phyloP scores from a whole-genome alignment of 2,888 invertebrate genomes.

The Amphipoea lucens region DNA sequence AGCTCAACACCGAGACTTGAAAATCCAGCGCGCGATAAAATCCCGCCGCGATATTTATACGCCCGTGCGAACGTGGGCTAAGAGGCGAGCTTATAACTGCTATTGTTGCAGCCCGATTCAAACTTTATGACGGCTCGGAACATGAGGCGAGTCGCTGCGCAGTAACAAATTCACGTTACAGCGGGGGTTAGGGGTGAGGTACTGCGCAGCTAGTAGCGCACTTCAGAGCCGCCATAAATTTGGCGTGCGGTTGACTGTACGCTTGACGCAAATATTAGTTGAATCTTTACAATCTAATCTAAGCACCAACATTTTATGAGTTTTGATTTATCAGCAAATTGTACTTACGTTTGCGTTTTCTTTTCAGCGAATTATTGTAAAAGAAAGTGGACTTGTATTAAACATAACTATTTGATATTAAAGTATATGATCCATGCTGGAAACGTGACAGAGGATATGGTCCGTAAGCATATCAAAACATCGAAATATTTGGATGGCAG shows the following conservation, averaged over 20 bases:
- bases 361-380: slow-evolving; percentile 30
- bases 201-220: neutral
- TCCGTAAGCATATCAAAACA: slow-evolving; percentile 9
- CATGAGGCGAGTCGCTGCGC: neutral
- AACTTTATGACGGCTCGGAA: neutral
- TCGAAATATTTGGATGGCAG: slow-evolving; percentile 41
- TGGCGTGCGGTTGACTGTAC: neutral
- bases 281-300: neutral
- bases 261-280: neutral
- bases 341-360: slow-evolving; percentile 2
- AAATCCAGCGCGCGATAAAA: neutral
- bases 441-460: slow-evolving; percentile 17
- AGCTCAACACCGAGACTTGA: neutral
- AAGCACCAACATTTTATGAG: neutral
- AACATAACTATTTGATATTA: slow-evolving; percentile 32
- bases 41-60: neutral
- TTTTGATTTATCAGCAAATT: neutral
- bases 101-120: neutral
- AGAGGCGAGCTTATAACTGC: neutral
- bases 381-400: slow-evolving; percentile 23
- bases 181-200: neutral
- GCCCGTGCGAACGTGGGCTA: neutral
- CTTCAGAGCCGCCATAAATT: neutral
- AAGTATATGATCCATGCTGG: slow-evolving; percentile 18
- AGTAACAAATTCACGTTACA: neutral